phyloP scores from a whole-genome alignment of 1,140 invertebrate genomes.

The Sitodiplosis mosellana region DNA sequence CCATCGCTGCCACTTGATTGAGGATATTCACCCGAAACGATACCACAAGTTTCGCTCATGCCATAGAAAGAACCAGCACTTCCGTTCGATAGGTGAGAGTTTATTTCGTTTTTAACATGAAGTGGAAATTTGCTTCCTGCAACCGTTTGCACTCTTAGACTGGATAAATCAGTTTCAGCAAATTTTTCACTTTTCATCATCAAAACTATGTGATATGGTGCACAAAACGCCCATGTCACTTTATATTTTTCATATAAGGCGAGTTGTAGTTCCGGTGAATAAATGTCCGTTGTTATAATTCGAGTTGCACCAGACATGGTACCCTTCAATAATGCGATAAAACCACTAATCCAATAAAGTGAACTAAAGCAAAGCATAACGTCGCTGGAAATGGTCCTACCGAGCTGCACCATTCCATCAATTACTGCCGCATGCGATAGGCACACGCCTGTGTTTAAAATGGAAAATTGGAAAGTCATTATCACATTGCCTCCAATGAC shows the following conservation, averaged over 20 bases:
- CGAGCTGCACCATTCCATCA: background rate
- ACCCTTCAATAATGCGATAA: background rate
- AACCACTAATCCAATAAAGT: background rate
- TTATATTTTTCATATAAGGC: background rate
- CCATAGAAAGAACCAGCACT: background rate
- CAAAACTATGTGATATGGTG: background rate
- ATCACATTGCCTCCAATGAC: too few relatives aligned
- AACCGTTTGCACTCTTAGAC: background rate
- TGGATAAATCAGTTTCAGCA: background rate
- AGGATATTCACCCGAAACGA: background rate
- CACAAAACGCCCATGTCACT: background rate
- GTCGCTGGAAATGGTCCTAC: background rate
- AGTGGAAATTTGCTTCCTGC: background rate
- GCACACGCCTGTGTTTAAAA: too few relatives aligned
- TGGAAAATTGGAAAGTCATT: too few relatives aligned
- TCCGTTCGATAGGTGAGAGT: slow-evolving; percentile 1
- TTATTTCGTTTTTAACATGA: background rate
- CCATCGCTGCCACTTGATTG: slow-evolving; percentile 2
- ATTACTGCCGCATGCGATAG: background rate
- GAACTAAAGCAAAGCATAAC: background rate
- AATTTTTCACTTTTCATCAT: background rate
- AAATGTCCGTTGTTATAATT: slow-evolving; percentile 1
- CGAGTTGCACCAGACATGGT: background rate
- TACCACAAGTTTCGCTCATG: slow-evolving; percentile 1
- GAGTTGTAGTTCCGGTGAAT: background rate